Evolutionary conservation across 2,888 invertebrate genomes (phyloP).

Genomic region (Ormyrus pomaceus): DNA sequence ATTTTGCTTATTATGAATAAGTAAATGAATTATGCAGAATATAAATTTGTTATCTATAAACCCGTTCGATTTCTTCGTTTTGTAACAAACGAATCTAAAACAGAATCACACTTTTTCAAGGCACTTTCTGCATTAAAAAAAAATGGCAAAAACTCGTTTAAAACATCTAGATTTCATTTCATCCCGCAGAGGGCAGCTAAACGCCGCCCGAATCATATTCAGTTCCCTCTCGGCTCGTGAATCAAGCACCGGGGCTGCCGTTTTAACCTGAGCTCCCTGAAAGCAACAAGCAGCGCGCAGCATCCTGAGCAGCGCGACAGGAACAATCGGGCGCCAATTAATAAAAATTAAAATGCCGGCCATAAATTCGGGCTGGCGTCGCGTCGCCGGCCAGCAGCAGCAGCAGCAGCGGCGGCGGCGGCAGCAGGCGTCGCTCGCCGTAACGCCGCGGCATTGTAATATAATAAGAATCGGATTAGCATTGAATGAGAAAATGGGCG

Average conservation of each 20-base stretch:
- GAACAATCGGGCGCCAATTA: conserved; percentile 46
- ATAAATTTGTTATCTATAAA: not conserved
- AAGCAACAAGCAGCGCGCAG: not conserved
- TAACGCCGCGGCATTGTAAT: conserved; percentile 71
- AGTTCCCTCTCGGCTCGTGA: no score
- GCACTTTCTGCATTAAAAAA: no score
- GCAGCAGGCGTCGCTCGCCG: conserved; percentile 18
- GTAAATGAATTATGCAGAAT: no score
- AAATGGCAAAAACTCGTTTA: no score
- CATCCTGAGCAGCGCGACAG: not conserved
- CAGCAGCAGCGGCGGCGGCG: conserved; percentile 21
- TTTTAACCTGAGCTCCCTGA: not conserved
- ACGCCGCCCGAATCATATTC: no score
- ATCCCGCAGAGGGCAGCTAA: no score
- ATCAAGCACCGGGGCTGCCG: no score
- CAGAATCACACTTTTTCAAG: no score
- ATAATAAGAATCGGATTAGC: conserved; percentile 75
- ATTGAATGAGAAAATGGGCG: conserved; percentile 74
- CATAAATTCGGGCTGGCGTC: conserved; percentile 26
- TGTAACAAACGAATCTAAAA: no score
- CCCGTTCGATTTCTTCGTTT: no score
- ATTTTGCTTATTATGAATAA: no score
- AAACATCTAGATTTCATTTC: no score
- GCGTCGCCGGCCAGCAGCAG: not conserved
- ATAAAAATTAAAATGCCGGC: conserved; percentile 43